Conservation (phyloP, 2,888 invertebrate genomes). For the Bugulina stolonifera region DNA sequence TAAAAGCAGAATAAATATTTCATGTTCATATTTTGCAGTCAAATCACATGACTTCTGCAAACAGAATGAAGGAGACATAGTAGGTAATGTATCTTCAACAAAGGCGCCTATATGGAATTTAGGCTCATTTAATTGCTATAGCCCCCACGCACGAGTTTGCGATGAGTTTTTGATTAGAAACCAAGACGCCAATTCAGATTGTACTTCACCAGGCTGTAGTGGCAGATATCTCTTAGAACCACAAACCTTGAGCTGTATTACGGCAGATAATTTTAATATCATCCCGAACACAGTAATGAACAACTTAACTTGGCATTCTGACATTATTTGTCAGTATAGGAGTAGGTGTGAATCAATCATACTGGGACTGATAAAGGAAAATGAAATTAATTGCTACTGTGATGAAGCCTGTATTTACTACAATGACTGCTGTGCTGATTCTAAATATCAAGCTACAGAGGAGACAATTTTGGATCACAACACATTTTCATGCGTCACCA, state of each 20-base stretch:
- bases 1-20: background rate
- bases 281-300: background rate
- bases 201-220: background rate
- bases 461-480: background rate
- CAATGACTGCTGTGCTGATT: constrained; percentile 13
- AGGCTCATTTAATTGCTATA: background rate
- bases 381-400: constrained; percentile 6
- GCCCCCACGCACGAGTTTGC: background rate
- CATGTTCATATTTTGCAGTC: background rate
- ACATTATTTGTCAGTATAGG: background rate
- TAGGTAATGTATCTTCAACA: background rate
- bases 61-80: background rate
- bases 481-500: background rate
- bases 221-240: background rate
- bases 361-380: background rate
- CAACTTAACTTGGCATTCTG: constrained; percentile 1
- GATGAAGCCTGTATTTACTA: background rate
- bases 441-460: background rate
- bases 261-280: background rate
- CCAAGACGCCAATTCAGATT: background rate
- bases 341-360: background rate
- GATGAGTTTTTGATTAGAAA: background rate
- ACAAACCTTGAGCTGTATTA: background rate
- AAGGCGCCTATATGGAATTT: background rate
- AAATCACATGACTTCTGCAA: background rate